These are phyloP conservation scores for Paralichthys olivaceus DNA, from an alignment of 2,113 vertebrate species.

Conservation along the genomic window DNA sequence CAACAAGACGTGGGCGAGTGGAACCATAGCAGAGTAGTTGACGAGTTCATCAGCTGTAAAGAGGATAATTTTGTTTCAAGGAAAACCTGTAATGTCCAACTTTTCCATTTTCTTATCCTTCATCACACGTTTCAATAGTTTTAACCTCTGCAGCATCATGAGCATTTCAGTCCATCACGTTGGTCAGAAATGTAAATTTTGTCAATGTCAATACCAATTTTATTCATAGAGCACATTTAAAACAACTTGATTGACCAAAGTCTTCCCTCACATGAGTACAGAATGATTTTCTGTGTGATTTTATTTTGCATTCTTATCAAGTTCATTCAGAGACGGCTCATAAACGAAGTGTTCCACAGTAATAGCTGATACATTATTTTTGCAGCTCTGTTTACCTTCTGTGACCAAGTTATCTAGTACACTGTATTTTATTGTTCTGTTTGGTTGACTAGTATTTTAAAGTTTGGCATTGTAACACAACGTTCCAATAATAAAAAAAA, in stretches of 20 bases:
- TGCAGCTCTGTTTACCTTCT: too few relatives aligned
- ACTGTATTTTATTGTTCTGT: slow-evolving; percentile 1
- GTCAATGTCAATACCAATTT: background rate
- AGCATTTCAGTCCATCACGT: background rate
- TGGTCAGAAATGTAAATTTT: background rate
- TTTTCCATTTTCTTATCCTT: background rate
- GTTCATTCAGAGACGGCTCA: background rate
- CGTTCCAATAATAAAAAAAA: background rate
- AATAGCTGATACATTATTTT: background rate
- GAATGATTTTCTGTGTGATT: background rate
- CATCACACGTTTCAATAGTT: background rate
- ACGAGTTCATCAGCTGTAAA: slow-evolving; percentile 24
- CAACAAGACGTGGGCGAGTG: background rate
- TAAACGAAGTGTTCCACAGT: background rate
- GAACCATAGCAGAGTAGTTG: background rate
- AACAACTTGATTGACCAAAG: too few relatives aligned
- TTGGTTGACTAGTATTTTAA: background rate
- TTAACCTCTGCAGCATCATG: too few relatives aligned
- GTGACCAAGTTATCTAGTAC: background rate
- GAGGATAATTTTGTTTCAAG: background rate
- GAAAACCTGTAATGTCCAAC: background rate
- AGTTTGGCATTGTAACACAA: slow-evolving; percentile 3
- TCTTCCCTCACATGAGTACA: background rate
- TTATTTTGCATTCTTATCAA: background rate
- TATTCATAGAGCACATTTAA: background rate